phyloP scores from a whole-genome alignment of 2,888 invertebrate genomes.

The Nebria salina region DNA sequence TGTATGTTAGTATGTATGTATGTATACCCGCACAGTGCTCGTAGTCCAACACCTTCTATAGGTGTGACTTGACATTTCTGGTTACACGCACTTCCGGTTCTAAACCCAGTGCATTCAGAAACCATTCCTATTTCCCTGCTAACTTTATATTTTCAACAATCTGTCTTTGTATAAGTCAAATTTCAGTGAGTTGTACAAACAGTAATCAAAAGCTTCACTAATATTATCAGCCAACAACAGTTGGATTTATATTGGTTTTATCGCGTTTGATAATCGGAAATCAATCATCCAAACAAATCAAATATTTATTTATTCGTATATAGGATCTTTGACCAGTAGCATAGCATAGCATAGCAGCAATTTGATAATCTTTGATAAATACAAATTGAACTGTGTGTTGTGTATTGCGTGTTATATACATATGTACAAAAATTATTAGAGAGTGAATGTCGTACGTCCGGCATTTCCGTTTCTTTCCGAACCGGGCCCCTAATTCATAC shows the following conservation, averaged over 20 bases:
- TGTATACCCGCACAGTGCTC: background rate
- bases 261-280: background rate
- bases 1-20: background rate
- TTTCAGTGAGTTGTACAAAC: background rate
- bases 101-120: background rate
- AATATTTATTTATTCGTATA: background rate
- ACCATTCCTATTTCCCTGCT: background rate
- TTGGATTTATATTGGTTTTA: background rate
- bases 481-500: slow-evolving; percentile 34
- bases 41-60: slow-evolving; percentile 5
- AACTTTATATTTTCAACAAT: background rate
- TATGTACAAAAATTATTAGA: too few relatives aligned
- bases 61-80: slow-evolving; percentile 15
- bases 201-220: background rate
- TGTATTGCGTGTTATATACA: background rate
- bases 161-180: background rate
- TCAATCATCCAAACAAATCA: background rate
- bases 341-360: background rate
- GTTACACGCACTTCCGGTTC: slow-evolving; percentile 11
- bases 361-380: background rate
- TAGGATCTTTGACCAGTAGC: background rate
- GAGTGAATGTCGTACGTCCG: slow-evolving; percentile 14
- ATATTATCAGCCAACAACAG: background rate
- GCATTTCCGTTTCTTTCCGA: slow-evolving; percentile 35
- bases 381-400: background rate